Conservation (phyloP, 1,140 invertebrate genomes). For the Philopotamus ludificatus region DNA sequence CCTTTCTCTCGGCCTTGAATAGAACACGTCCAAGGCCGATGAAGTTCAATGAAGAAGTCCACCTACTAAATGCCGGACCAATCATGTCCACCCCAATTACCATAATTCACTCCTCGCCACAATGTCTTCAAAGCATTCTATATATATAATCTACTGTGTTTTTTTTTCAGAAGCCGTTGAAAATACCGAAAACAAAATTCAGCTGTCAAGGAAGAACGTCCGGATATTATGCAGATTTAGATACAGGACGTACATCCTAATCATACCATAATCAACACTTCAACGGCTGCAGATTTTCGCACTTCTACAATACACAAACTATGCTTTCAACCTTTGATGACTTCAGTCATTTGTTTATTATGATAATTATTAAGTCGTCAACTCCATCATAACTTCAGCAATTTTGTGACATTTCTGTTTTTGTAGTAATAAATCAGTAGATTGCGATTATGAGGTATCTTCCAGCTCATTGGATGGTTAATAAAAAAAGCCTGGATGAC, state of each 20-base stretch:
- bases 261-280: no score
- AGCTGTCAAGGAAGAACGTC: conserved; percentile 63
- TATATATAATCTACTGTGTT: not conserved
- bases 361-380: no score
- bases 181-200: conserved; percentile 50
- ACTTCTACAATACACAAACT: no score
- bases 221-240: conserved; percentile 74
- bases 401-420: no score
- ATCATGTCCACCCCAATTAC: not conserved
- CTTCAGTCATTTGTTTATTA: no score
- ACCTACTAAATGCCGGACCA: not conserved
- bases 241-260: conserved; percentile 70
- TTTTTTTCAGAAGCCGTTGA: conserved; percentile 17
- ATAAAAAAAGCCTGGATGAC: no score
- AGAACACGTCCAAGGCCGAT: not conserved
- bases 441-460: no score
- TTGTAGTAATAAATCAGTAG: no score
- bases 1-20: not conserved
- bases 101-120: not conserved
- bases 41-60: not conserved
- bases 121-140: not conserved
- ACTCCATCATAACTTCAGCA: no score
- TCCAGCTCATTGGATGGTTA: no score
- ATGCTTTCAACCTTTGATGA: no score
- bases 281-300: no score